Conservation (phyloP, 1,140 invertebrate genomes). For the Drosophila oshimai region DNA sequence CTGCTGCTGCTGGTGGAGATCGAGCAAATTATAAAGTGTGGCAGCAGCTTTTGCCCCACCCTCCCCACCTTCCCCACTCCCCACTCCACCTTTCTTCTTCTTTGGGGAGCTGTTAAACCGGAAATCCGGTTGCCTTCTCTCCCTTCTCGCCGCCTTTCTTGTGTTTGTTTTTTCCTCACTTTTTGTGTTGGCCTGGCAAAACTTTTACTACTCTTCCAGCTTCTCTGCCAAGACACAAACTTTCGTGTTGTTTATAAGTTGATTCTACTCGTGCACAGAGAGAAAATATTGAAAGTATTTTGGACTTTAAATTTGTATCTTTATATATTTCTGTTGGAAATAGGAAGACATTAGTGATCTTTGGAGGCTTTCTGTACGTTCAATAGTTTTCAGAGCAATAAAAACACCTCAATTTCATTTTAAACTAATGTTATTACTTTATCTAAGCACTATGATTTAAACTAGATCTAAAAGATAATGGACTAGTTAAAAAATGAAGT, state of each 20-base stretch:
- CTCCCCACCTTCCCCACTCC: neutral
- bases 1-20: constrained; percentile 42
- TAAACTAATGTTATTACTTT: too few relatives aligned
- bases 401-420: too few relatives aligned
- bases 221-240: constrained; percentile 24
- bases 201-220: constrained; percentile 54
- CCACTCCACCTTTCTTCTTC: constrained; percentile 5
- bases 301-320: too few relatives aligned
- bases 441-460: too few relatives aligned
- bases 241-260: constrained; percentile 37
- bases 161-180: constrained; percentile 23
- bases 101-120: constrained; percentile 66
- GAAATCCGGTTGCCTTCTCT: constrained; percentile 59
- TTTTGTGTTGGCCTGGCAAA: constrained; percentile 43
- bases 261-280: constrained; percentile 6
- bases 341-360: too few relatives aligned
- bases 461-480: too few relatives aligned
- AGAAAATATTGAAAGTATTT: too few relatives aligned
- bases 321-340: too few relatives aligned
- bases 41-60: constrained; percentile 16
- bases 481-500: too few relatives aligned
- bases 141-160: neutral
- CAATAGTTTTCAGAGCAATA: too few relatives aligned
- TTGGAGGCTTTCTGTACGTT: too few relatives aligned
- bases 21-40: constrained; percentile 73